Percentiles rank a stretch among this genome's conserved stretches.
phyloP scores from a whole-genome alignment of 1,140 invertebrate genomes.

The Halesus radiatus region DNA sequence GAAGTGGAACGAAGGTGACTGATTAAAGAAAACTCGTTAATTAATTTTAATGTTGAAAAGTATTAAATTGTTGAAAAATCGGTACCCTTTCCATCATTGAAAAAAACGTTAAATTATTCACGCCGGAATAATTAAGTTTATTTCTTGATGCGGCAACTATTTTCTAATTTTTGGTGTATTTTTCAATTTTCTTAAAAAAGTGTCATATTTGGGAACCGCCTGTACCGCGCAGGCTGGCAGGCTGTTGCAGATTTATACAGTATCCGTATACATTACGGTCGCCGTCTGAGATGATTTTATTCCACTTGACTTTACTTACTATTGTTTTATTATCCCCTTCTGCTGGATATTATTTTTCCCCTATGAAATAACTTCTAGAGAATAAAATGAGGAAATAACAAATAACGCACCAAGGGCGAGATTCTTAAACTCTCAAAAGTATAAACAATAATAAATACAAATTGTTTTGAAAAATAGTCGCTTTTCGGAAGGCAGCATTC shows the following conservation, averaged over 20 bases:
- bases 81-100: no score
- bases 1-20: no score
- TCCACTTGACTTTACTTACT: slow-evolving; percentile 34
- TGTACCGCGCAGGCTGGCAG: not conserved
- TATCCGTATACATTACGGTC: slow-evolving; percentile 33
- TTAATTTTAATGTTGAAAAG: no score
- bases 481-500: no score
- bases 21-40: no score
- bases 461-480: not conserved
- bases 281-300: slow-evolving; percentile 37
- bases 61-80: no score
- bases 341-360: slow-evolving; percentile 16
- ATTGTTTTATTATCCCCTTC: slow-evolving; percentile 34
- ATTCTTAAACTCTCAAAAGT: not conserved
- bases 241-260: slow-evolving; percentile 39
- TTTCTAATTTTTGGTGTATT: no score
- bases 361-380: not conserved
- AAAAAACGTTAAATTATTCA: no score
- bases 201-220: not conserved
- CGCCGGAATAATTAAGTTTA: no score
- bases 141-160: no score
- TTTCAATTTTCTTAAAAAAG: no score
- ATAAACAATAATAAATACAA: not conserved
- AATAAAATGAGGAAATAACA: not conserved
- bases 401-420: not conserved